Evolutionary conservation across 2,797 vertebrate species (phyloP), one percentile per base, ranked within the genome.

Genomic region (Pitangus sulphuratus): DNA sequence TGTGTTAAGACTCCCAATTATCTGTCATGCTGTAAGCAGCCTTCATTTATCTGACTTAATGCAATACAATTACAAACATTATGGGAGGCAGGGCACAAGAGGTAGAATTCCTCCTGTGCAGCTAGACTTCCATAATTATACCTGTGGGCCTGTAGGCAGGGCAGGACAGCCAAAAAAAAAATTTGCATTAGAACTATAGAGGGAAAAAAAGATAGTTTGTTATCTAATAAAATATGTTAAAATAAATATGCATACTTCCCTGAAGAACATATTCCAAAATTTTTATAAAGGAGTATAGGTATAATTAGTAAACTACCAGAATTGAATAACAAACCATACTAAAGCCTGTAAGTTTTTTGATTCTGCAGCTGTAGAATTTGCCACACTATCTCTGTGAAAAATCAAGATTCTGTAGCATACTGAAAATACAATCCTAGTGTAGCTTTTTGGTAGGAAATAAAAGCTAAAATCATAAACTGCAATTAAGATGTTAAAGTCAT

Each of bases 371-470:
- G 68, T n/a, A 83, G 47, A 66, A 7, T 48, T 87, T 92, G 35
- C 53, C 28, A 83, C 19, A 87, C 8, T 61, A 48, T 48, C 31
- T 81, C 22, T 56, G 28, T 64, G 35, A 28, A 89, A 90, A 95
- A 79, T 74, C 26, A 85, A 80, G 33, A 74, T 81, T 68, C 64
- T 68, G 30, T 33, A 77, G 33, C 40, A 66, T 39, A 21, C 37
- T 57, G 75, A 37, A 33, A 22, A 11, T 13, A n/a, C 3, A 0
- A 60, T 60, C 71, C 31, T 33, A 74, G 7, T 18, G 30, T 68
- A 65, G 28, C 6, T 79, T 92, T 92, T 62, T 65, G 24, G n/a
- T 71, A 80, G 35, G 39, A 92, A 85, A 94, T 61, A 87, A 89
- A 70, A 53, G 24, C 25, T 69, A 58, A 56, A 83, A 74, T 75